Evolutionary conservation across 37 sponge, comb jelly and placozoan species (phyloP), one percentile per base, ranked within the genome.

Genomic region (Diacarnus erythraeanus): DNA sequence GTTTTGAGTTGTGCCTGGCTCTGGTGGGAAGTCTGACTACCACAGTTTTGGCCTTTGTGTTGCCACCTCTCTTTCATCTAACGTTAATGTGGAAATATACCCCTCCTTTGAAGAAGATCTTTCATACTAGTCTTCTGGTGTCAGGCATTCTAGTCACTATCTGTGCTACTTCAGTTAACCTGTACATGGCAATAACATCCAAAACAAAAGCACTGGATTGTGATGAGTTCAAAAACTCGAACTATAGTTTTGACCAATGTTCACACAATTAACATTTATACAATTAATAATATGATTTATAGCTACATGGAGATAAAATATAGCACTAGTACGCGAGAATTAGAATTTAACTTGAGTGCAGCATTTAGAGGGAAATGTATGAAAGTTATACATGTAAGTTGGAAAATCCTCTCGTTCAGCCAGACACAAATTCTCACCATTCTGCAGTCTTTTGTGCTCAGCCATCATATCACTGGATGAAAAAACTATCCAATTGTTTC

Each of bases 61-160:
- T 88, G 0, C 94, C 94, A 56, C 94, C 94, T 37, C 80, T 89
- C 44, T 93, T 93, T 75, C 94, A 93, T 78, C 42, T 89, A 36
- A 6, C 38, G 20, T 69, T 93, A 40, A 69, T 71, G 37, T 83
- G 94, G 80, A 65, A 54, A 38, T 6, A 35, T 29, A 83, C 77
- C 5, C 51, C 58, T 22, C 67, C 81, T 17, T 1, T 15, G 1
- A 33, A 77, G 33, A 86, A 43, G 27, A 30, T 83, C 17, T 85
- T 93, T 59, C 89, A 93, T 72, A 65, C 75, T 2, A 12, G 65
- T 25, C 34, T 93, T 18, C 66, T 93, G 41, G 75, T 79, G 38
- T 41, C 63, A 38, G 94, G 94, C 35, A 64, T 93, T 25, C 43
- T 66, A 1, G 86, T 85, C 25, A 86, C 83, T 15, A n/a, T 72